Evolutionary conservation across 1,140 invertebrate genomes (phyloP).

Genomic region (Apis florea): DNA sequence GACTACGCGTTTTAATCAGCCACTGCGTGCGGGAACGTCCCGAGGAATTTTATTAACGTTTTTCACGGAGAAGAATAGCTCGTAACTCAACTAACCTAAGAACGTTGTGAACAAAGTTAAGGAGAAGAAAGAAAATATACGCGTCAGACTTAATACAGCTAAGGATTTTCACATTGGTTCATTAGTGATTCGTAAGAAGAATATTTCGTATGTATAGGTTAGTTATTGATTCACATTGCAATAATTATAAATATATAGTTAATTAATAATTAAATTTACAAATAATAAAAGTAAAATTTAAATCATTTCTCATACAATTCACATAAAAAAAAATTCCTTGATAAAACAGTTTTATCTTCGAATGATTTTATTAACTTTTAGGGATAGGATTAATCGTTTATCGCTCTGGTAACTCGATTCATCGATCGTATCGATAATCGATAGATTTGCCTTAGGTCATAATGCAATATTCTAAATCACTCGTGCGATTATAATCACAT

Average conservation of each 20-base stretch:
- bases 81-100: constrained; percentile 6
- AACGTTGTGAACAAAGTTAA: background rate
- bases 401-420: background rate
- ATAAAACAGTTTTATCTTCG: background rate
- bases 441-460: constrained; percentile 12
- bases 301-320: too few species aligned
- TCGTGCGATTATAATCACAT: background rate
- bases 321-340: background rate
- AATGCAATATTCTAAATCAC: constrained; percentile 28
- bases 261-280: too few species aligned
- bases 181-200: too few species aligned
- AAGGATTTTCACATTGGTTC: background rate
- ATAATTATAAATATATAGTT: too few species aligned
- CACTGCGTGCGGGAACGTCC: background rate
- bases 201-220: too few species aligned
- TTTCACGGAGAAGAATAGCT: constrained; percentile 26
- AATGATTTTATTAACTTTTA: background rate
- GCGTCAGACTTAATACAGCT: background rate
- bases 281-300: too few species aligned
- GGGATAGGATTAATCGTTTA: background rate
- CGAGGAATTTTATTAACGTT: constrained; percentile 22
- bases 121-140: too few species aligned
- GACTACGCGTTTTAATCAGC: constrained; percentile 23
- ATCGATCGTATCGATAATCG: background rate
- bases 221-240: too few species aligned